phyloP scores from a whole-genome alignment of 2,888 invertebrate species.

The Rutpela maculata region DNA sequence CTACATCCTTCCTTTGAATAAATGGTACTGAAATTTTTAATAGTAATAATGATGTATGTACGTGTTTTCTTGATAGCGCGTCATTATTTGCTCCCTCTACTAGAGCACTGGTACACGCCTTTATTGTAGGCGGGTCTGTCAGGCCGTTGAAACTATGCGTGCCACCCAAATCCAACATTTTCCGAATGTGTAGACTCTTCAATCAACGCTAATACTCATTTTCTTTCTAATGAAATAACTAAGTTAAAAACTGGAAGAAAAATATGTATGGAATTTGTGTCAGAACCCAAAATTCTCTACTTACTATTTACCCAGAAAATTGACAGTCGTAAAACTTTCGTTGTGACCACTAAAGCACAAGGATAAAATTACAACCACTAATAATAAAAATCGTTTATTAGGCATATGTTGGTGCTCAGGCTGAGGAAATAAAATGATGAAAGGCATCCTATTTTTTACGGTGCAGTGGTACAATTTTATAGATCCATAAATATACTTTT shows the following conservation, averaged over 20 bases:
- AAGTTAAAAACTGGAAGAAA: not conserved
- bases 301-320: not conserved
- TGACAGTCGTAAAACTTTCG: constrained; percentile 2
- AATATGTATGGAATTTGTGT: not conserved
- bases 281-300: not conserved
- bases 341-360: not conserved
- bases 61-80: no score
- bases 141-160: no score
- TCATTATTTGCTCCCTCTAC: no score
- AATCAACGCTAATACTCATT: no score
- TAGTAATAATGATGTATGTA: no score
- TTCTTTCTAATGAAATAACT: not conserved
- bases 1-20: no score
- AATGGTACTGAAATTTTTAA: no score
- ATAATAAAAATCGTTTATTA: not conserved
- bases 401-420: not conserved
- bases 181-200: no score
- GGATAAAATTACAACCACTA: not conserved
- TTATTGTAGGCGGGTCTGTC: no score
- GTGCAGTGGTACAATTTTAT: not conserved
- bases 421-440: not conserved
- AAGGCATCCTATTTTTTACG: not conserved
- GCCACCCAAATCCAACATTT: no score
- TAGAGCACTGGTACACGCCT: no score
- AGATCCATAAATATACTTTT: not conserved